These are phyloP conservation scores for Varecia variegata DNA, from an alignment of 2,797 vertebrate genomes.

Conservation along the genomic window DNA sequence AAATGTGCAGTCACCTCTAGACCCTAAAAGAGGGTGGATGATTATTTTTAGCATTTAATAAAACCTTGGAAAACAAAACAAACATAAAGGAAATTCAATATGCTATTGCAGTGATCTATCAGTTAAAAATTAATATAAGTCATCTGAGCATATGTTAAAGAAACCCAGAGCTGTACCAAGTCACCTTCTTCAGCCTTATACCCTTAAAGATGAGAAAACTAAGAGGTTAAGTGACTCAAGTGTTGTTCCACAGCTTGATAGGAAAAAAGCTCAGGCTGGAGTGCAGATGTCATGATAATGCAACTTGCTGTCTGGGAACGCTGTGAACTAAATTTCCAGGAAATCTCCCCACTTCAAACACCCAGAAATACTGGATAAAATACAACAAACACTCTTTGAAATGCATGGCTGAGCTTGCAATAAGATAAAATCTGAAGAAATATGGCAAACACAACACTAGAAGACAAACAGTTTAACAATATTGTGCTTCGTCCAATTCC, in stretches of 20 bases:
- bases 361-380: not conserved
- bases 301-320: not conserved
- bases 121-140: not conserved
- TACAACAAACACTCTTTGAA: not conserved
- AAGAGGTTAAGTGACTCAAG: not conserved
- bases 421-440: not conserved
- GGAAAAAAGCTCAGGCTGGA: not conserved
- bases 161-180: not conserved
- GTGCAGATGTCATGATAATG: not conserved
- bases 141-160: not conserved
- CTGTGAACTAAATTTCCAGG: not conserved
- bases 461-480: not conserved
- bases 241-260: not conserved
- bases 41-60: slow-evolving; percentile 19
- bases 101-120: not conserved
- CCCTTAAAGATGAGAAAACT: not conserved
- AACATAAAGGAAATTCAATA: not conserved
- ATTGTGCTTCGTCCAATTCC: not conserved
- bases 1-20: not conserved
- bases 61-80: not conserved
- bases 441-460: not conserved
- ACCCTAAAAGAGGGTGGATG: not conserved
- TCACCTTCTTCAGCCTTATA: not conserved
- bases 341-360: not conserved
- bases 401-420: not conserved